Percentiles rank a stretch among this genome's conserved stretches.
Conservation (phyloP, 2,113 vertebrate species). For the Fregata magnificens region DNA sequence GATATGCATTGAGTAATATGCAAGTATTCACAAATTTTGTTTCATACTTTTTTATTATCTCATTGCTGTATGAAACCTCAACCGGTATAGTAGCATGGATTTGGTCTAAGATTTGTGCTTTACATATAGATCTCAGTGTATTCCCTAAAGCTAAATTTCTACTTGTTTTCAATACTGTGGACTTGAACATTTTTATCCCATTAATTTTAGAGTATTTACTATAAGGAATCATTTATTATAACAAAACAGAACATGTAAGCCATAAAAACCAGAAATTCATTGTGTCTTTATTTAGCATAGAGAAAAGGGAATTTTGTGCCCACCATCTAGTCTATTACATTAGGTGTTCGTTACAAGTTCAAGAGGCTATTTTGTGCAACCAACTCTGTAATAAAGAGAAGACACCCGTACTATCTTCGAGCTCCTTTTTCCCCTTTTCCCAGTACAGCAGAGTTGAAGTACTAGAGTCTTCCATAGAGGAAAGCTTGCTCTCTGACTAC, state of each 20-base stretch:
- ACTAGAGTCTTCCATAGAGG: not conserved
- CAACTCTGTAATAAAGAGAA: not conserved
- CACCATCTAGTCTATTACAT: not conserved
- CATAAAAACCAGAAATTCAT: not conserved
- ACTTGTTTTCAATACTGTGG: not conserved
- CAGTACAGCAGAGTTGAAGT: not conserved
- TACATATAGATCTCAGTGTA: not conserved
- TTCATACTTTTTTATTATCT: not conserved
- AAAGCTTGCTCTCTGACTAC: not conserved
- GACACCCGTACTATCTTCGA: not conserved
- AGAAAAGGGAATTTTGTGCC: not conserved
- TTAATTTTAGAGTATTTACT: not conserved
- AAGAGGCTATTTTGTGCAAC: not conserved
- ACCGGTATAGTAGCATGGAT: not conserved
- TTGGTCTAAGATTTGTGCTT: not conserved
- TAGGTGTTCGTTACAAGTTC: not conserved
- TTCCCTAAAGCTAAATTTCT: not conserved
- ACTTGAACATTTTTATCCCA: not conserved
- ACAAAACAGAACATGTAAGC: not conserved
- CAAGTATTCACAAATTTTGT: not conserved
- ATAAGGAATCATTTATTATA: not conserved
- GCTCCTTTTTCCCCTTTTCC: not conserved
- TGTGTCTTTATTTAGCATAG: not conserved
- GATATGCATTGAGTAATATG: not conserved
- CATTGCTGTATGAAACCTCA: not conserved